A percentile compares a stretch with the other conserved stretches of the same genome.
phyloP scores from a whole-genome alignment of 2,113 vertebrate genomes.

The Protobothrops flavoviridis region DNA sequence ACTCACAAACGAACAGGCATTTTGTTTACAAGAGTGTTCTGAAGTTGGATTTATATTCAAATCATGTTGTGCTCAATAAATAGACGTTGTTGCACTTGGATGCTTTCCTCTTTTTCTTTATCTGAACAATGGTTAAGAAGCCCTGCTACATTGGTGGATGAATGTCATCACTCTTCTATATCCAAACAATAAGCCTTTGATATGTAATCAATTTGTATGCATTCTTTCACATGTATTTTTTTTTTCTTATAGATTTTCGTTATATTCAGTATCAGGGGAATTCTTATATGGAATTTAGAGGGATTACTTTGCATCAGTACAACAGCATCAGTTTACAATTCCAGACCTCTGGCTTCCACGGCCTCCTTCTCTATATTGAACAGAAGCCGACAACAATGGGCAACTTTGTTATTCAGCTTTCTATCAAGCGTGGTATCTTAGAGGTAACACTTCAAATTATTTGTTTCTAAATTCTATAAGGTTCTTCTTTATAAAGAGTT shows the following conservation, averaged over 20 bases:
- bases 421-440: conserved; percentile 72
- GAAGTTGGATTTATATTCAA: not conserved
- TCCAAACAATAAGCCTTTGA: not conserved
- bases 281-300: conserved; percentile 80
- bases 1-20: not conserved
- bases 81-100: not conserved
- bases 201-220: not conserved
- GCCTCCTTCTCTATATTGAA: conserved; percentile 76
- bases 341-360: conserved; percentile 67
- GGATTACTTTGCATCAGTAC: conserved; percentile 65
- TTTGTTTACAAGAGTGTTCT: not conserved
- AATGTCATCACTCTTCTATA: not conserved
- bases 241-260: conserved; percentile 65
- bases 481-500: not conserved
- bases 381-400: conserved; percentile 56
- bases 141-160: not conserved
- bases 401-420: conserved; percentile 76
- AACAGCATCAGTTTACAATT: conserved; percentile 79
- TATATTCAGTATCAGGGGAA: conserved; percentile 72
- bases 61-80: not conserved
- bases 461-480: not conserved
- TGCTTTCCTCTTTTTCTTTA: not conserved
- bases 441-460: conserved; percentile 68
- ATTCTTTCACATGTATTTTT: conserved; percentile 4
- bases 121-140: not conserved